phyloP scores from a whole-genome alignment of 2,113 vertebrate species.

The Choloepus hoffmanni region DNA sequence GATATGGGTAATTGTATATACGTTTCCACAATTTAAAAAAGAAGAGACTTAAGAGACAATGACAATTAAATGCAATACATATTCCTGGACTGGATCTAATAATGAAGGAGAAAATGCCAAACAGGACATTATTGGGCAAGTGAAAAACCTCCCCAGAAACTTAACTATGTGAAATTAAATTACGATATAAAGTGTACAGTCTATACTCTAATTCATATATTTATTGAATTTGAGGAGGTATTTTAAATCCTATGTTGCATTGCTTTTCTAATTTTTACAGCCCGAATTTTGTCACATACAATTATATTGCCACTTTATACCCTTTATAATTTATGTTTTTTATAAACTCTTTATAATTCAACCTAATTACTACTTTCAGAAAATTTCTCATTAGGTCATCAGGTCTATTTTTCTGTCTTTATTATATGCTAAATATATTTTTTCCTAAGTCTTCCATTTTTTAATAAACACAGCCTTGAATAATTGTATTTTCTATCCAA shows the following conservation, averaged over 20 bases:
- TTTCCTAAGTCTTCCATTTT: not conserved
- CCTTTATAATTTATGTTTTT: not conserved
- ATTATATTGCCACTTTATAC: slow-evolving; percentile 6
- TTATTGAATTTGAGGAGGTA: not conserved
- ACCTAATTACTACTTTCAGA: slow-evolving; percentile 5
- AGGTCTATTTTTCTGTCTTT: not conserved
- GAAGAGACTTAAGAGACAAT: no score
- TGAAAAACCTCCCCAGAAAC: no score
- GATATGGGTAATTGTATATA: no score
- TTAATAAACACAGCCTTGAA: not conserved
- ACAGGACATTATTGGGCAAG: no score
- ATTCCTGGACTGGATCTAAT: no score
- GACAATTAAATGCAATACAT: no score
- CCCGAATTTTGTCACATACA: not conserved
- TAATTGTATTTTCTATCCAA: slow-evolving; percentile 31
- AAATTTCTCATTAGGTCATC: not conserved
- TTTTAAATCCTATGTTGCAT: not conserved
- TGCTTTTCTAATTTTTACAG: slow-evolving; percentile 6
- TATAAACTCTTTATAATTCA: not conserved
- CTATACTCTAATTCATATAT: not conserved
- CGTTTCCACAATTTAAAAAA: no score
- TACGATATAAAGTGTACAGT: no score
- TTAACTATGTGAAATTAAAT: no score
- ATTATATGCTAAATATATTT: not conserved
- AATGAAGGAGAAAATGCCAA: no score